Conservation (phyloP, 2,888 invertebrate genomes). For the Drosophila melanocephala region DNA sequence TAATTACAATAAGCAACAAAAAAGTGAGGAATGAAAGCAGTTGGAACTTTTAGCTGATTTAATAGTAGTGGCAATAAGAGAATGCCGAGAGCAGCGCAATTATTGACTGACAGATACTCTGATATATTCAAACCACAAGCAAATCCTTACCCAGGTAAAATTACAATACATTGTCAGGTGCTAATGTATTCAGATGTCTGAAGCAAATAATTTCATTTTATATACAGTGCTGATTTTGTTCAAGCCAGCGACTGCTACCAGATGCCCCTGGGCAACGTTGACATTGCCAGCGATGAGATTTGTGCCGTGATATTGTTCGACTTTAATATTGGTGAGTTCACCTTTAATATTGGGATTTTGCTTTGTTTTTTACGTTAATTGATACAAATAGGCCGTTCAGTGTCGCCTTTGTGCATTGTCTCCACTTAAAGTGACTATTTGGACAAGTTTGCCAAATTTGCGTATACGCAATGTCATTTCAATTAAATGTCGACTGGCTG, state of each 20-base stretch:
- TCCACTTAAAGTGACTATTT: slow-evolving; percentile 18
- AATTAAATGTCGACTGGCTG: slow-evolving; percentile 39
- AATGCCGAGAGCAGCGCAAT: neutral
- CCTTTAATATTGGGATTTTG: neutral
- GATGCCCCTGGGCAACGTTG: neutral
- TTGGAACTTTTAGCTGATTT: neutral
- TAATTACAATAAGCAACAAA: neutral
- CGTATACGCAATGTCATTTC: slow-evolving; percentile 64
- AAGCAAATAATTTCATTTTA: neutral
- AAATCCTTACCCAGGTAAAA: neutral
- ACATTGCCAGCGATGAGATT: neutral
- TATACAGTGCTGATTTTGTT: neutral
- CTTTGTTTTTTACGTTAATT: slow-evolving; percentile 25
- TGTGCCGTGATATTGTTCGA: neutral
- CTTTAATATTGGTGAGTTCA: neutral
- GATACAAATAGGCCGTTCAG: neutral
- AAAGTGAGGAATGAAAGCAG: neutral
- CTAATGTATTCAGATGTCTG: neutral
- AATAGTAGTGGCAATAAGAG: neutral
- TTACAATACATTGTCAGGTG: neutral
- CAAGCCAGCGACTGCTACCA: neutral
- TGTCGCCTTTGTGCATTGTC: slow-evolving; percentile 3
- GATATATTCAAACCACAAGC: neutral
- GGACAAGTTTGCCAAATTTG: slow-evolving; percentile 22
- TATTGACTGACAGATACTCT: neutral